These are phyloP conservation scores for Rhynchonycteris naso DNA, from an alignment of 2,797 vertebrate species.

Conservation along the genomic window DNA sequence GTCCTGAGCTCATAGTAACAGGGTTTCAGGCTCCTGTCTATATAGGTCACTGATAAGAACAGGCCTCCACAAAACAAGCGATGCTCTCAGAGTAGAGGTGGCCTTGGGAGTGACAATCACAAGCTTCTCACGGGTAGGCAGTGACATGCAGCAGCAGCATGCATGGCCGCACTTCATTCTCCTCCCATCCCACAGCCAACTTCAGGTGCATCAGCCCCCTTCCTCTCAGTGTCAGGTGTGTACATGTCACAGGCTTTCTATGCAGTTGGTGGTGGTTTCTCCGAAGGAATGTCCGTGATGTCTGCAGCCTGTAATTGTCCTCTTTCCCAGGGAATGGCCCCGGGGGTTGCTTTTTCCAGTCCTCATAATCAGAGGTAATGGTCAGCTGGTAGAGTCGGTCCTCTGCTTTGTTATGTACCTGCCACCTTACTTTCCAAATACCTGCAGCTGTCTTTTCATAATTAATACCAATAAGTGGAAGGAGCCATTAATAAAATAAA, in stretches of 20 bases:
- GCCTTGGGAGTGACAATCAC: neutral
- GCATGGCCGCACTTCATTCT: rapidly evolving
- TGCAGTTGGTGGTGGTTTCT: neutral
- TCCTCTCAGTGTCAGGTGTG: neutral
- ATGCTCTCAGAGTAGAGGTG: neutral
- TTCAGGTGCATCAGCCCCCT: neutral
- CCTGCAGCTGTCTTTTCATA: constrained; percentile 45
- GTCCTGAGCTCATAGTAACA: neutral
- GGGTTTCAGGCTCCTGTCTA: neutral
- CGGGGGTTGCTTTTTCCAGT: constrained; percentile 3
- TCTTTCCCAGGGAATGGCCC: constrained; percentile 27
- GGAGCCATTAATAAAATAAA: constrained; percentile 54
- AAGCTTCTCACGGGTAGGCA: neutral
- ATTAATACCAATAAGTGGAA: constrained; percentile 36
- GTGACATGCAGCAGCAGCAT: neutral
- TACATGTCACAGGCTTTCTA: neutral
- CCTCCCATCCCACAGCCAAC: neutral
- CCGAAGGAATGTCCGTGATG: constrained; percentile 37
- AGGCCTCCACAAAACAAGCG: neutral
- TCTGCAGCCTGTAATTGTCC: constrained; percentile 19
- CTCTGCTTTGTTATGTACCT: constrained; percentile 8
- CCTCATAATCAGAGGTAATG: constrained; percentile 41
- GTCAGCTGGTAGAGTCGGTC: neutral
- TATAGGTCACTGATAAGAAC: neutral
- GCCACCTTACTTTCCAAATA: constrained; percentile 2